Evolutionary conservation across 53 echinoderm and acorn worm species (phyloP), one percentile per base, ranked within the genome.

Genomic region (Temnopleurus reevesii): DNA sequence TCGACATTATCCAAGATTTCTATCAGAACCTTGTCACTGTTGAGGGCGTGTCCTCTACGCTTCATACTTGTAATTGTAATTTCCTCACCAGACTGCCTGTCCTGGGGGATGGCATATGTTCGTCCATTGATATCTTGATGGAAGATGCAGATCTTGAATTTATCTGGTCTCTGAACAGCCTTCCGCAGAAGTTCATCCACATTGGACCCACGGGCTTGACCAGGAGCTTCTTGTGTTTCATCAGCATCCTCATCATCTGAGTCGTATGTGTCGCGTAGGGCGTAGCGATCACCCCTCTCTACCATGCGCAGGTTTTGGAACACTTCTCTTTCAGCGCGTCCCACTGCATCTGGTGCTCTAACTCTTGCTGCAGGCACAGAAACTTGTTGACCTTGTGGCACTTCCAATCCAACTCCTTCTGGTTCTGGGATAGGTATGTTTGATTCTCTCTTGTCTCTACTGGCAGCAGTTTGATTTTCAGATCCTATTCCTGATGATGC

Each of bases 141-240:
- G 85, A 94, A 91, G 51, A 84, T 91, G 89, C 95, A 97, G 56
- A 94, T 61, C 53, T 96, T 96, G 91, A 82, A 98, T 26, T 77
- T 77, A 8, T 98, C 91, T 15, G 99, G 99, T 4, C 91, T 82
- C 53, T 59, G n/a, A 58, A 59, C 12, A 38, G 60, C 19, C 91
- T 36, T 44, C 43, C 60, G 24, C 29, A 65, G 56, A 86, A 53
- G 71, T 76, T 85, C 26, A 30, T 91, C 56, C 25, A 76, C 55
- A 54, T 30, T 55, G n/a, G 26, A 19, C 3, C 55, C 49, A 19
- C 35, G 55, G 12, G 24, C 10, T 10, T 55, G 47, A 23, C 83
- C 38, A 13, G 35, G n/a, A 8, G 53, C 4, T 12, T n/a, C 33
- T 7, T 34, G 29, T 1, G 10, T 61, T 45, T 45, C 28, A 43